phyloP scores from a whole-genome alignment of 2,797 vertebrate species.

The Acanthornis magna region DNA sequence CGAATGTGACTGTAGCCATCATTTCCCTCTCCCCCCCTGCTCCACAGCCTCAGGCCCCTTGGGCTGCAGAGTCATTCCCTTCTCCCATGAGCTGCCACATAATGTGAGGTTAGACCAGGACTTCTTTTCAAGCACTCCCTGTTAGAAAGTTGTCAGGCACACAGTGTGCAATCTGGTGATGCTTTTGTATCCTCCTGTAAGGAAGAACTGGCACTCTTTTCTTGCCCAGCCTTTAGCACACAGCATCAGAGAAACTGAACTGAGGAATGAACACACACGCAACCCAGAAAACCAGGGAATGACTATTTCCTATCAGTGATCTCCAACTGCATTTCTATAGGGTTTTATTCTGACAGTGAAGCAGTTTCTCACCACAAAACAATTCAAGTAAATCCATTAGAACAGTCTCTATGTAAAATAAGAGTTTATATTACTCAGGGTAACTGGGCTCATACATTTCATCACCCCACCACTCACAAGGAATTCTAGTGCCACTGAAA shows the following conservation, averaged over 20 bases:
- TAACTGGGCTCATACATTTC: not conserved
- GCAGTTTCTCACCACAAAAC: not conserved
- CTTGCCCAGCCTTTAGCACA: not conserved
- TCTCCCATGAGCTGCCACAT: not conserved
- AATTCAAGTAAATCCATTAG: not conserved
- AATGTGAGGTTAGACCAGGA: not conserved
- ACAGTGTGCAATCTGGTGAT: not conserved
- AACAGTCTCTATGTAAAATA: not conserved
- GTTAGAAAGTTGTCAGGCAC: not conserved
- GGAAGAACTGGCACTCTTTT: not conserved
- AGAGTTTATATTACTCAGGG: not conserved
- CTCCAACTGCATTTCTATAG: not conserved
- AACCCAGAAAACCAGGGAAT: not conserved
- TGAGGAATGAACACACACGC: not conserved
- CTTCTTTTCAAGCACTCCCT: not conserved
- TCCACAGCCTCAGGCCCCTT: not conserved
- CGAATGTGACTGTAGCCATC: not conserved
- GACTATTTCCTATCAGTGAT: not conserved
- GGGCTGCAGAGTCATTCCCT: not conserved
- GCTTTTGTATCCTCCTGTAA: not conserved
- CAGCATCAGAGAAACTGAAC: not conserved
- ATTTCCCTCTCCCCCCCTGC: not conserved
- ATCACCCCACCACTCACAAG: not conserved
- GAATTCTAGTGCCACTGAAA: not conserved
- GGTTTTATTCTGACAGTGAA: not conserved